phyloP scores from a whole-genome alignment of 2,113 vertebrate genomes.

The Labeo rohita region DNA sequence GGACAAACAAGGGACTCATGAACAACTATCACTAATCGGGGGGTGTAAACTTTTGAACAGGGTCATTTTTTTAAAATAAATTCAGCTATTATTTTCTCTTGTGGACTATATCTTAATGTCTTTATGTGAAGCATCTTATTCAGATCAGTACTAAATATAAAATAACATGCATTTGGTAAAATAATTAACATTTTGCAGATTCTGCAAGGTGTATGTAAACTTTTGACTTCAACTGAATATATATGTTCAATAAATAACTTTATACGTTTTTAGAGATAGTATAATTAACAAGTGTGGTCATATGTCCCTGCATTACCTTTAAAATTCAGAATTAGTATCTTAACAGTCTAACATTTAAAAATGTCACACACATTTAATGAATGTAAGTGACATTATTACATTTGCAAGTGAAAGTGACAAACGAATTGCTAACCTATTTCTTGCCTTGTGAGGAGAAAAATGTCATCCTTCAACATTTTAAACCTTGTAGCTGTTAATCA shows the following conservation, averaged over 20 bases:
- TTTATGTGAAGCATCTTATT: too few relatives aligned
- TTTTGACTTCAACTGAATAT: too few relatives aligned
- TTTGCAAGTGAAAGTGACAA: constrained; percentile 14
- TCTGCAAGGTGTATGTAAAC: too few relatives aligned
- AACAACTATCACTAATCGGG: too few relatives aligned
- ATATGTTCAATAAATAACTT: neutral
- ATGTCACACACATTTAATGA: constrained; percentile 28
- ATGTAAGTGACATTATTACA: constrained; percentile 13
- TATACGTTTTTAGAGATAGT: neutral
- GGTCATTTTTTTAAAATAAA: too few relatives aligned
- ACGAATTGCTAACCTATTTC: constrained; percentile 3
- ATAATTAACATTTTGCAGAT: too few relatives aligned
- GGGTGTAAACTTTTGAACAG: too few relatives aligned
- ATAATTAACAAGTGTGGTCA: constrained; percentile 5
- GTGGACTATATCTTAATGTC: too few relatives aligned
- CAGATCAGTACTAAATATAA: too few relatives aligned
- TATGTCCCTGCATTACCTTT: neutral
- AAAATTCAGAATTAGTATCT: neutral
- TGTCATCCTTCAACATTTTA: constrained; percentile 30
- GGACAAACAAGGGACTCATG: too few relatives aligned
- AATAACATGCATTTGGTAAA: too few relatives aligned
- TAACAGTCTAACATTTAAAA: constrained; percentile 39
- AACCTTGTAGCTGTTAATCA: constrained; percentile 6
- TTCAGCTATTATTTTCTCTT: too few relatives aligned
- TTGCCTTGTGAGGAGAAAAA: constrained; percentile 2